phyloP scores from a whole-genome alignment of 2,888 invertebrate genomes.

The Xestia sexstrigata region DNA sequence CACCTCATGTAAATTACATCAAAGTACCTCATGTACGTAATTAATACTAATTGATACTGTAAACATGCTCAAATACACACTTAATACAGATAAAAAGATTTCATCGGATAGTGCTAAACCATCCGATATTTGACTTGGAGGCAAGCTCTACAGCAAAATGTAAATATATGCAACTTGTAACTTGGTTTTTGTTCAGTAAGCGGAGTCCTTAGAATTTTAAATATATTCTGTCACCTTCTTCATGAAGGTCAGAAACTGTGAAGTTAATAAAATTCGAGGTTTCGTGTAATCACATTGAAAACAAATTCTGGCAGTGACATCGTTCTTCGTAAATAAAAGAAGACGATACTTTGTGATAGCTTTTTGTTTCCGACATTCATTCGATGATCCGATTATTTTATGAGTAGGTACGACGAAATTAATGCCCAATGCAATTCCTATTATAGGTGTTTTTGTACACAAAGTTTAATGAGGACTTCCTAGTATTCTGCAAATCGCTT shows the following conservation, averaged over 20 bases:
- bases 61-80: conserved; percentile 39
- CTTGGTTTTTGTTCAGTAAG: conserved; percentile 20
- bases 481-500: conserved; percentile 10
- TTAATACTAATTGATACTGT: conserved; percentile 46
- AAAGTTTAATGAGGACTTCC: neutral
- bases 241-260: conserved; percentile 39
- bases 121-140: conserved; percentile 17
- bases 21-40: conserved; percentile 21
- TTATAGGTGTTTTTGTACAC: neutral
- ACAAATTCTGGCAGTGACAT: conserved; percentile 43
- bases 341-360: conserved; percentile 4
- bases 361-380: conserved; percentile 30
- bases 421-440: neutral
- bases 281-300: conserved; percentile 36
- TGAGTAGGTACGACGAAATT: too few species aligned
- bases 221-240: conserved; percentile 40
- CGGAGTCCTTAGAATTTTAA: conserved; percentile 45
- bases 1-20: conserved; percentile 41
- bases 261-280: conserved; percentile 49
- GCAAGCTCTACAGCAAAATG: neutral
- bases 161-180: conserved; percentile 4
- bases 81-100: conserved; percentile 28
- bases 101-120: conserved; percentile 29
- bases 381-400: conserved; percentile 8
- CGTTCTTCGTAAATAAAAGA: conserved; percentile 19